Conservation (phyloP, 2,888 invertebrate species). For the Synergus gifuensis region DNA sequence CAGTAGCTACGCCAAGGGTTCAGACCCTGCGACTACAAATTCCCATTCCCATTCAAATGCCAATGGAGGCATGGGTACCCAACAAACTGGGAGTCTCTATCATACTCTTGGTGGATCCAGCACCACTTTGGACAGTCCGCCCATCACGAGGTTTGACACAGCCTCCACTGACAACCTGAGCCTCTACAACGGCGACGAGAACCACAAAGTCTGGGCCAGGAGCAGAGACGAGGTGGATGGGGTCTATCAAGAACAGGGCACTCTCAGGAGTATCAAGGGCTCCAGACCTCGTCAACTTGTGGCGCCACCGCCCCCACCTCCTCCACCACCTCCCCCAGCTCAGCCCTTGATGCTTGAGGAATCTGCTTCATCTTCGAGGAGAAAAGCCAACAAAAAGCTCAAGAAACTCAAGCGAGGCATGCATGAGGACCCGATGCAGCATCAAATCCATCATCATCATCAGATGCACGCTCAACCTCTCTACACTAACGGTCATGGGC, state of each 20-base stretch:
- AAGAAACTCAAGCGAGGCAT: conserved; percentile 70
- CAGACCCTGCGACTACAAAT: conserved; percentile 73
- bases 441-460: conserved; percentile 74
- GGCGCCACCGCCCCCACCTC: conserved; percentile 89
- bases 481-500: conserved; percentile 74
- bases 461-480: conserved; percentile 74
- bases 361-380: conserved; percentile 68
- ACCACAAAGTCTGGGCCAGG: conserved; percentile 96
- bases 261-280: conserved; percentile 79
- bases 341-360: conserved; percentile 72
- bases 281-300: conserved; percentile 90
- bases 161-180: conserved; percentile 86
- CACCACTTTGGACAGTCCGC: conserved; percentile 71
- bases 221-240: conserved; percentile 87
- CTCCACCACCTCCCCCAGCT: conserved; percentile 79
- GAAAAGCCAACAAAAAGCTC: conserved; percentile 71
- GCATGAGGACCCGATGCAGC: conserved; percentile 70
- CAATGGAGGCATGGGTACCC: conserved; percentile 66
- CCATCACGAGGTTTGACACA: conserved; percentile 75
- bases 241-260: conserved; percentile 82
- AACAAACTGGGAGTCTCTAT: conserved; percentile 70
- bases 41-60: conserved; percentile 64
- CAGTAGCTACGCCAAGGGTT: conserved; percentile 90
- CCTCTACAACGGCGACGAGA: conserved; percentile 93
- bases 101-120: conserved; percentile 77